These are phyloP conservation scores for Salvelinus sp. DNA, from an alignment of 2,113 vertebrate species.

Conservation along the genomic window DNA sequence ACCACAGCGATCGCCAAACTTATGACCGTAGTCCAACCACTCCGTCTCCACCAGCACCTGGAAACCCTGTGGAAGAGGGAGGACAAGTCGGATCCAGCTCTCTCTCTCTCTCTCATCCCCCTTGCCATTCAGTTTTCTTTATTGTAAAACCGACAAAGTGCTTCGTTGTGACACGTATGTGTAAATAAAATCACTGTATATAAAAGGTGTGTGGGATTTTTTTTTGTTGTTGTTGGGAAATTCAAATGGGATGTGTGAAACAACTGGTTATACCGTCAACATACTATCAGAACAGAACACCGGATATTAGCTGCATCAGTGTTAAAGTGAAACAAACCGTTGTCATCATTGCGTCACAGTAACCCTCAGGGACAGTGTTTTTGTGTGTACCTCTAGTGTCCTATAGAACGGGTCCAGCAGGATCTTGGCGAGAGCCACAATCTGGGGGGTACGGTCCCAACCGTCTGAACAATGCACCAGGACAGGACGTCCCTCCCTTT, in stretches of 20 bases:
- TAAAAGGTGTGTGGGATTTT: no score
- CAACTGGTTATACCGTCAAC: no score
- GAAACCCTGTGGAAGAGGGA: conserved; percentile 80
- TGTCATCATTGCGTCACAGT: no score
- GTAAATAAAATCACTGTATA: no score
- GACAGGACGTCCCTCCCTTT: conserved; percentile 91
- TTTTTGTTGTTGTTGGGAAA: no score
- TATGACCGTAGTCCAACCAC: conserved; percentile 98
- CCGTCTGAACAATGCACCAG: conserved; percentile 96
- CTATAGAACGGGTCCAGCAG: conserved; percentile 95
- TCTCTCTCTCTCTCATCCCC: no score
- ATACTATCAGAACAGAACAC: no score
- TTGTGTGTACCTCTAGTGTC: conserved; percentile 84
- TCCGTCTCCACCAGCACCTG: conserved; percentile 96
- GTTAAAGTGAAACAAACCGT: not conserved
- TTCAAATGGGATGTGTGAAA: no score
- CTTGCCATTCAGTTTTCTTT: no score
- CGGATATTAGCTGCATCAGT: not conserved
- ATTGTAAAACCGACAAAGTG: no score
- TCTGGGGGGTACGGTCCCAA: conserved; percentile 97
- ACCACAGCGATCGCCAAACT: conserved; percentile 96
- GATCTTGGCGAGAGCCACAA: conserved; percentile 91
- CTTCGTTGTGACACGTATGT: no score
- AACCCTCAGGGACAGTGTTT: no score
- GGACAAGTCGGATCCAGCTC: not conserved